Conservation (phyloP, 2,113 vertebrate genomes). For the Ciconia stormi region DNA sequence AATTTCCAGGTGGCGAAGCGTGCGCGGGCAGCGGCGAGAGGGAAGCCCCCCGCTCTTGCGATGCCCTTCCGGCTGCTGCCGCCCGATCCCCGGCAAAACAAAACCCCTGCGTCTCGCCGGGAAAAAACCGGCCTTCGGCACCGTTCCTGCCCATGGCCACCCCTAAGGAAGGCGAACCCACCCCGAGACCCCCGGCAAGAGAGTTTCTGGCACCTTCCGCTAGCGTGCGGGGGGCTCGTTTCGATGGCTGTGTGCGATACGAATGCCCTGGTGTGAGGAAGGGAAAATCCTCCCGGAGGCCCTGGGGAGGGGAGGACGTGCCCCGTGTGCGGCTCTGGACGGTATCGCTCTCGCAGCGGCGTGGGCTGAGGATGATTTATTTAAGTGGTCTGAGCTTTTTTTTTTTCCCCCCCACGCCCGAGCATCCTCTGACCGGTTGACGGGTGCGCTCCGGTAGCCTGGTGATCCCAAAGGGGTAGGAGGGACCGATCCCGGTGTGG, state of each 20-base stretch:
- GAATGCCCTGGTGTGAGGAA: not conserved
- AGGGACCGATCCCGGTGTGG: not conserved
- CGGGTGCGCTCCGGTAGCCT: fast-evolving
- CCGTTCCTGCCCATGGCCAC: not conserved
- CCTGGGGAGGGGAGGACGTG: not conserved
- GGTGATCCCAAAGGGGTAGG: not conserved
- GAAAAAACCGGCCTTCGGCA: not conserved
- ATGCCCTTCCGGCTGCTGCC: not conserved
- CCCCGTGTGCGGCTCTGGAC: not conserved
- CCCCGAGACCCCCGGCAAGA: not conserved
- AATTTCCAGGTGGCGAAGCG: not conserved
- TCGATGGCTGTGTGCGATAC: fast-evolving
- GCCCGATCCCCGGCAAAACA: not conserved
- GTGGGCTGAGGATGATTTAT: not conserved
- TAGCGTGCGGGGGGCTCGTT: fast-evolving
- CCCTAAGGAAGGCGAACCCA: not conserved
- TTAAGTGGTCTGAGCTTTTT: not conserved
- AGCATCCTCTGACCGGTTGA: not conserved
- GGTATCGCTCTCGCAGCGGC: fast-evolving
- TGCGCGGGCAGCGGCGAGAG: not conserved
- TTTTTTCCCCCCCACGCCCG: fast-evolving
- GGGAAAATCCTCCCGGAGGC: not conserved
- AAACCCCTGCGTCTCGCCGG: not conserved
- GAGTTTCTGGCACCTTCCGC: not conserved
- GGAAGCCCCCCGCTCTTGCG: not conserved